These are phyloP conservation scores for Sciurus vulgaris DNA, from an alignment of 2,797 vertebrate species.

Conservation along the genomic window DNA sequence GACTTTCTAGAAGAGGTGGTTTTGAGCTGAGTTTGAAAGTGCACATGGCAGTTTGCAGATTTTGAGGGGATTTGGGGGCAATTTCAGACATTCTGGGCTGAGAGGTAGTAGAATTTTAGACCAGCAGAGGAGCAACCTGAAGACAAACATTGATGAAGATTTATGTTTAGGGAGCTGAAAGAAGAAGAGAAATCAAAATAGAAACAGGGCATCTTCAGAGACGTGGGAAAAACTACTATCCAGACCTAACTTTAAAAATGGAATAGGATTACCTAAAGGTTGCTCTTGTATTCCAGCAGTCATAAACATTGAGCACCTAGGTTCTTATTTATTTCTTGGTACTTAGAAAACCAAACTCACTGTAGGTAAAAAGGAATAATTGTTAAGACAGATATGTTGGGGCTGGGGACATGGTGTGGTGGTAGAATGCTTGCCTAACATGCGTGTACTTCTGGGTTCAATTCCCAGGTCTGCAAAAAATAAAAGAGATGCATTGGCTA, in stretches of 20 bases:
- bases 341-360: neutral
- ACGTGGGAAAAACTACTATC: neutral
- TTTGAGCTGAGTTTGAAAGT: conserved; percentile 24
- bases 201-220: neutral
- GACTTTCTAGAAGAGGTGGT: neutral
- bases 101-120: neutral
- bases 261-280: neutral
- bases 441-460: too few relatives aligned
- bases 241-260: neutral
- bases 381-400: neutral
- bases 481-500: neutral
- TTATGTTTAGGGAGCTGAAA: neutral
- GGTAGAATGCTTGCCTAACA: too few relatives aligned
- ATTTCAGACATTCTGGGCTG: neutral
- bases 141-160: neutral
- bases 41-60: neutral
- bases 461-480: too few relatives aligned
- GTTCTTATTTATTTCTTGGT: neutral
- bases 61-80: neutral
- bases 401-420: too few relatives aligned
- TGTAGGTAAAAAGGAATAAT: neutral
- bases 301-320: neutral
- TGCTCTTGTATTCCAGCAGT: neutral
- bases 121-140: neutral
- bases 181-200: conserved; percentile 8